These are phyloP conservation scores for Salmo trutta DNA, from an alignment of 2,797 vertebrate species.

Conservation along the genomic window DNA sequence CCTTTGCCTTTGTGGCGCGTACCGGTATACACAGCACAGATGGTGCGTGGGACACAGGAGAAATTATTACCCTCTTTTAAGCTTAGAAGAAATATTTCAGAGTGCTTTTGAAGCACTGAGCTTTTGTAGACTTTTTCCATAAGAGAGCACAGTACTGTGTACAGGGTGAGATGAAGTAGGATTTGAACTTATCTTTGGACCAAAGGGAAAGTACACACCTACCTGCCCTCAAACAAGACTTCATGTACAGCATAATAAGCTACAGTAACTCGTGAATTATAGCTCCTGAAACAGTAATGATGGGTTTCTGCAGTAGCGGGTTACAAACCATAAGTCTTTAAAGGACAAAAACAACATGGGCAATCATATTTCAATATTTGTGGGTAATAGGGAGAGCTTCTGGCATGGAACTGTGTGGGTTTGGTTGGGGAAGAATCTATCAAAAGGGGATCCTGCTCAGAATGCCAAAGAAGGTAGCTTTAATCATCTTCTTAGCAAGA, in stretches of 20 bases:
- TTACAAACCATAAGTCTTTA: conserved; percentile 8
- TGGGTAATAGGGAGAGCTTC: conserved; percentile 22
- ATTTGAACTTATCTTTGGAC: conserved; percentile 12
- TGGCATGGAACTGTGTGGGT: conserved; percentile 35
- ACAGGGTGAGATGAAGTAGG: conserved; percentile 10
- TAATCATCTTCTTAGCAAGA: conserved; percentile 70
- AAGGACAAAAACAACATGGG: conserved; percentile 34
- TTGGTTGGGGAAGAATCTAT: conserved; percentile 49
- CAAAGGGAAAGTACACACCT: background rate
- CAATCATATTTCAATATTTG: conserved; percentile 53
- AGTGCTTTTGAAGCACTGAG: background rate
- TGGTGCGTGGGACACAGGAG: conserved; percentile 13
- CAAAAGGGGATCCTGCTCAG: conserved; percentile 62
- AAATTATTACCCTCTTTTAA: background rate
- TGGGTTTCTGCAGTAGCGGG: conserved; percentile 5
- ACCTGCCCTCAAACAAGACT: background rate
- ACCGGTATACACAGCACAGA: conserved; percentile 6
- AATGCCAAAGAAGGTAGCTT: conserved; percentile 66
- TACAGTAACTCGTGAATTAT: background rate
- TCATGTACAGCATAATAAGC: background rate
- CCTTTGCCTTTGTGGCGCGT: conserved; percentile 19
- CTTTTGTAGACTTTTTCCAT: conserved; percentile 7
- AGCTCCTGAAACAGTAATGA: conserved; percentile 38
- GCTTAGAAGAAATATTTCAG: background rate
- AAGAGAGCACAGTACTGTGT: background rate